Base-by-base conservation (phyloP, 2,113 vertebrate species). In the Pseudopodoces humilis region DNA sequence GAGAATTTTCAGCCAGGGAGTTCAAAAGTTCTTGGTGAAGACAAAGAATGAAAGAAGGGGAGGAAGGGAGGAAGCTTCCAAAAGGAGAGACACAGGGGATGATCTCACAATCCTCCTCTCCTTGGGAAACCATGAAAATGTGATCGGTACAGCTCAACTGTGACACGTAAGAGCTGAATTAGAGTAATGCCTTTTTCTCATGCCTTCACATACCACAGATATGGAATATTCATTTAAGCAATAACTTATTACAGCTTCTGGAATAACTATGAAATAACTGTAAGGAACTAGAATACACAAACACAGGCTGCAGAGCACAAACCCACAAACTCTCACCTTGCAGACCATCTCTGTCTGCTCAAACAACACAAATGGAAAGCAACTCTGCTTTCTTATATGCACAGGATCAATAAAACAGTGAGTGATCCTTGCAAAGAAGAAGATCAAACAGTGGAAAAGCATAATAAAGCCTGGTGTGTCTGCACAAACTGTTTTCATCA, bases 381-480 rank as follows among this genome's bases (percentile, higher is more conserved):
- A 85, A 23, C 55, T 85, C 78, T 41, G 56, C 37, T 64, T 77
- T 68, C 46, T 91, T 49, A 64, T 13, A 10, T 9, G 44, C 62
- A 56, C 86, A 69, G 69, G 50, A 69, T 92, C 75, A 91, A 50
- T 63, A 75, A 70, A 74, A 90, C 21, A 74, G 74, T 83, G 93
- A 95, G 82, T 85, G 91, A 95, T 92, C 63, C 78, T 80, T 33
- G 46, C 53, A 89, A 71, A 83, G 70, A 79, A 10, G 46, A 75
- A 79, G 78, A 96, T 93, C 82, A 95, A 96, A 90, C 90, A 59
- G 31, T 11, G 28, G 12, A 72, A 89, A 82, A 94, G n/a, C 24
- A 69, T 53, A 85, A 87, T 62, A 78, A 79, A 86, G 27, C 23
- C 31, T 0, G 1, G 16, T 43, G 74, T 72, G 37, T 62, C 52